A percentile compares a stretch with the other conserved stretches of the same genome.
phyloP scores from a whole-genome alignment of 2,797 vertebrate genomes.

The Lepidocolaptes lacrymiger region DNA sequence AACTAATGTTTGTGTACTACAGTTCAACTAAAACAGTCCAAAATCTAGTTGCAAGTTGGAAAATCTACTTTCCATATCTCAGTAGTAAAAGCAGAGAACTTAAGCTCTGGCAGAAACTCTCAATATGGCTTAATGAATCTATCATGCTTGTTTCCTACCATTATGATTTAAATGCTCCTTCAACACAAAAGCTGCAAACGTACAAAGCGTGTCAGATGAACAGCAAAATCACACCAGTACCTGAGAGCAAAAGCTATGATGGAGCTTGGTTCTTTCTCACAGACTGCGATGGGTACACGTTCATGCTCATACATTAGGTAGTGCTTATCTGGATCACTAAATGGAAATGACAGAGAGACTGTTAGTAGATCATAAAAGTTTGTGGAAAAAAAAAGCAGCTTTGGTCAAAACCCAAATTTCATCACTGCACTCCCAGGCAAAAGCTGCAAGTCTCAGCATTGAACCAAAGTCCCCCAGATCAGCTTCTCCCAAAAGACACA shows the following conservation, averaged over 20 bases:
- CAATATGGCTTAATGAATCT: background rate
- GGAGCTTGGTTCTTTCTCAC: constrained; percentile 96
- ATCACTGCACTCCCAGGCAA: constrained; percentile 42
- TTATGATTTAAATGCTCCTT: background rate
- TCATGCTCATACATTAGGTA: constrained; percentile 98
- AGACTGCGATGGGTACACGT: constrained; percentile 95
- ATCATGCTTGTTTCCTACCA: background rate
- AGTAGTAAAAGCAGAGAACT: background rate
- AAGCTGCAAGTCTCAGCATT: background rate
- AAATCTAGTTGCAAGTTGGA: background rate
- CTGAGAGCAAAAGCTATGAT: constrained; percentile 99
- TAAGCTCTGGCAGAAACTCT: background rate
- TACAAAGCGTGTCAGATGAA: background rate
- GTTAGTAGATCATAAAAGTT: background rate
- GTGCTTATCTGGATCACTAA: constrained; percentile 97
- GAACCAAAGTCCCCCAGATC: background rate
- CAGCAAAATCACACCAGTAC: constrained; percentile 72
- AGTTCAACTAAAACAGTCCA: background rate
- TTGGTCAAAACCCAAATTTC: background rate
- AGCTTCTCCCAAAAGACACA: background rate
- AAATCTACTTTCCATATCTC: background rate
- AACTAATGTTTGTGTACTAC: background rate
- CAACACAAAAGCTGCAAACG: background rate
- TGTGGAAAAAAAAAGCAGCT: background rate
- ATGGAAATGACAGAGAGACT: background rate